Conservation (phyloP, 2,113 vertebrate species). For the Paracanthobrama guichenoti region DNA sequence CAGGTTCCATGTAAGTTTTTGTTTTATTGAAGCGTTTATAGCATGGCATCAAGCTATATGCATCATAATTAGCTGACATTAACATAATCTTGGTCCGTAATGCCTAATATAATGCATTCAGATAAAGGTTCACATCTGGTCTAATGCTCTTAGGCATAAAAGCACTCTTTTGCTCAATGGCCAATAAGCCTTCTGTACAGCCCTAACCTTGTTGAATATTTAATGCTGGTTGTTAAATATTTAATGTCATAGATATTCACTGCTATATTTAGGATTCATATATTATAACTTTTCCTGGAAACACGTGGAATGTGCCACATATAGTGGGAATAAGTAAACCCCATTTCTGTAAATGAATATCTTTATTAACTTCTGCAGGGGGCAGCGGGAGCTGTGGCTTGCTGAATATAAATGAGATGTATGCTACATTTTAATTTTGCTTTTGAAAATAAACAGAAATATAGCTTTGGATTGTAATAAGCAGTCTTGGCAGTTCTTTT, state of each 20-base stretch:
- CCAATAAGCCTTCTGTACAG: neutral
- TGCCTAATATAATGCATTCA: neutral
- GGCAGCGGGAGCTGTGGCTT: neutral
- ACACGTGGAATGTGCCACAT: neutral
- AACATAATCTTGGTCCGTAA: neutral
- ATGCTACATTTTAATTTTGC: neutral
- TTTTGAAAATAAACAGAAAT: neutral
- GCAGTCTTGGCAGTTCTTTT: neutral
- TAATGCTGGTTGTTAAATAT: slow-evolving; percentile 53
- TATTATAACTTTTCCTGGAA: slow-evolving; percentile 13
- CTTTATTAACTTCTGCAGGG: neutral
- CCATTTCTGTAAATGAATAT: slow-evolving; percentile 31
- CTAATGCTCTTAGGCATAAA: slow-evolving; percentile 30
- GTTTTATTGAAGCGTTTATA: neutral
- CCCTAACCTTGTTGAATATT: slow-evolving; percentile 56
- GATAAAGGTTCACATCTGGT: neutral
- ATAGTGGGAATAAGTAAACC: slow-evolving; percentile 10
- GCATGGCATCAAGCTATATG: neutral
- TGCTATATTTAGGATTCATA: slow-evolving; percentile 43
- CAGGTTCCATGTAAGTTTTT: neutral
- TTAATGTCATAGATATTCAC: slow-evolving; percentile 43
- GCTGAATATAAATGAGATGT: neutral
- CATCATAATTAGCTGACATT: neutral
- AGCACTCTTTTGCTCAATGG: slow-evolving; percentile 25
- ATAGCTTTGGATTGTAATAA: neutral